Conservation (phyloP, 64 coral and sea anemone species). For the Acropora tenuis region DNA sequence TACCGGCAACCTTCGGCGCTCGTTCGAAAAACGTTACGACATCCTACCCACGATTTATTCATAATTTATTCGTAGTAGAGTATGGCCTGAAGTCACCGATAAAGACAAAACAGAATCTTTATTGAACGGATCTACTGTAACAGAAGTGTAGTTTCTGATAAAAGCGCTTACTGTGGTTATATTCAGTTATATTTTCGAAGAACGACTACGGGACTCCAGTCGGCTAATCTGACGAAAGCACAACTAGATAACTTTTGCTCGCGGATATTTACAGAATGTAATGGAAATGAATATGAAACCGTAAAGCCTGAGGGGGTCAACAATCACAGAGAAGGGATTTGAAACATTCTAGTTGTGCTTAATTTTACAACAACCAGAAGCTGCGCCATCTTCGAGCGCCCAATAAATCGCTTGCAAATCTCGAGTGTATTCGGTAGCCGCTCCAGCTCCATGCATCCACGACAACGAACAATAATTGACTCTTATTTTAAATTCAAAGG, state of each 20-base stretch:
- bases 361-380: neutral
- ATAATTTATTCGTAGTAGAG: conserved; percentile 34
- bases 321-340: neutral
- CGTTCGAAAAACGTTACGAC: conserved; percentile 19
- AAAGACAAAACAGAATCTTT: neutral
- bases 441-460: too few species aligned
- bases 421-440: too few species aligned
- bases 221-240: neutral
- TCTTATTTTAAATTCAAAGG: neutral
- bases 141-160: too few species aligned
- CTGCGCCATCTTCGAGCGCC: neutral
- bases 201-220: neutral
- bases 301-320: conserved; percentile 4
- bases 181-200: neutral
- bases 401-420: too few species aligned
- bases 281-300: neutral
- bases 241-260: neutral
- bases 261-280: neutral
- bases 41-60: neutral
- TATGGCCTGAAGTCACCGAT: neutral
- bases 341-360: neutral
- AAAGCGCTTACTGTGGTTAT: too few species aligned
- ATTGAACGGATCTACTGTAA: neutral
- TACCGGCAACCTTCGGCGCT: neutral
- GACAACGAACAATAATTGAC: neutral